phyloP scores from a whole-genome alignment of 2,113 vertebrate species.

The Colius striatus region DNA sequence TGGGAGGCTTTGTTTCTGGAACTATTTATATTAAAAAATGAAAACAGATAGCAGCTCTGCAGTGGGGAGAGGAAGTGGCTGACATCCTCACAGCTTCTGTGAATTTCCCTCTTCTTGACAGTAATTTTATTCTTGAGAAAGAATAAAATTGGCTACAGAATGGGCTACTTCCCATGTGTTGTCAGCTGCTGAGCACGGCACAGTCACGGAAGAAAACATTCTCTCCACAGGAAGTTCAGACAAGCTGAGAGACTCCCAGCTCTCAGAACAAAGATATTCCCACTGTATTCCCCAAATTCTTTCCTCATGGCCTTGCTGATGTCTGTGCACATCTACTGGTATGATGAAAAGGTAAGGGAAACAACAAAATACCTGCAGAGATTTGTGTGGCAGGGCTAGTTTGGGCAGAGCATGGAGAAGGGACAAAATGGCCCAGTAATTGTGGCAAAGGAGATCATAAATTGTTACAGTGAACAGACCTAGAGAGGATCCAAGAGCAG shows the following conservation, averaged over 20 bases:
- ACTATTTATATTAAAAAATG: neutral
- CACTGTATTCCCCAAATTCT: neutral
- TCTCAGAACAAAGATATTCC: neutral
- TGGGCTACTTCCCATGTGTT: neutral
- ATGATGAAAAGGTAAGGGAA: neutral
- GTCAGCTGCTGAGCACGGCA: neutral
- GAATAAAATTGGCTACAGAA: constrained; percentile 12
- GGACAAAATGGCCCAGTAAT: neutral
- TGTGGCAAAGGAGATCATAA: neutral
- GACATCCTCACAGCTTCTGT: neutral
- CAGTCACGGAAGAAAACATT: neutral
- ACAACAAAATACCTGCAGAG: neutral
- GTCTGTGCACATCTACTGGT: neutral
- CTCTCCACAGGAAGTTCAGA: neutral
- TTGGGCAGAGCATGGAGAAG: neutral
- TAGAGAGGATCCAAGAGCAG: neutral
- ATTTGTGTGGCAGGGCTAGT: neutral
- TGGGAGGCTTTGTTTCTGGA: neutral
- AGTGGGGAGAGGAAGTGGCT: neutral
- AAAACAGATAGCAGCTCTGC: constrained; percentile 5
- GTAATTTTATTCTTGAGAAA: constrained; percentile 16
- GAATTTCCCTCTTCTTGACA: neutral
- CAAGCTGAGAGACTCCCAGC: neutral
- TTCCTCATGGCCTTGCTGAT: neutral
- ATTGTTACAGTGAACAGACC: neutral